phyloP scores from a whole-genome alignment of 2,888 invertebrate genomes.

The Ptilodon capucinus region DNA sequence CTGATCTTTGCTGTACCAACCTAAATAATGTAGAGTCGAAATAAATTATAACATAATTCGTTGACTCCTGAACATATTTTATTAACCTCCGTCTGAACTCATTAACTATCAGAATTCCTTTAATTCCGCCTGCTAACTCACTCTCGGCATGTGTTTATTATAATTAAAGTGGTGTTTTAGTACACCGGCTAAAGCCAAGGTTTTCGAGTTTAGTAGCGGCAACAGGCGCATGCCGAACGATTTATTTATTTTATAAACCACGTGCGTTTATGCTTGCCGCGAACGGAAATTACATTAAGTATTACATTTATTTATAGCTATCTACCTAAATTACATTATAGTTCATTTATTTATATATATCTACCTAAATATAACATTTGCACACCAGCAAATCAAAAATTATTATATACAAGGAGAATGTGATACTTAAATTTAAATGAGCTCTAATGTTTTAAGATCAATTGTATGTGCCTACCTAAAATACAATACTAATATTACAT shows the following conservation, averaged over 20 bases:
- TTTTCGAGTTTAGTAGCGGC: conserved; percentile 43
- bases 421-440: background rate
- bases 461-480: too few relatives aligned
- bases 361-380: conserved; percentile 8
- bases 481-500: too few relatives aligned
- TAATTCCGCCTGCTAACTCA: background rate
- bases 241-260: conserved; percentile 72
- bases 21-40: too few relatives aligned
- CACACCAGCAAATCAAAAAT: too few relatives aligned
- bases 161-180: conserved; percentile 49
- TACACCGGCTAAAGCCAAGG: conserved; percentile 56
- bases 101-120: background rate
- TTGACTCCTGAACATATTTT: too few relatives aligned
- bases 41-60: too few relatives aligned
- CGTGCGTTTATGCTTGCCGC: conserved; percentile 51
- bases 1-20: too few relatives aligned
- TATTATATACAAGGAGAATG: too few relatives aligned
- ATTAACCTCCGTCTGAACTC: background rate
- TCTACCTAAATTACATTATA: conserved; percentile 36
- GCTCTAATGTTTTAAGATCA: too few relatives aligned
- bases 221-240: conserved; percentile 54
- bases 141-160: conserved; percentile 43
- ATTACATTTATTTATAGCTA: conserved; percentile 39
- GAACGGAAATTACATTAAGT: conserved; percentile 51
- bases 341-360: conserved; percentile 38